Conservation (phyloP, 1,140 invertebrate genomes). For the Brachionus koreanus region DNA sequence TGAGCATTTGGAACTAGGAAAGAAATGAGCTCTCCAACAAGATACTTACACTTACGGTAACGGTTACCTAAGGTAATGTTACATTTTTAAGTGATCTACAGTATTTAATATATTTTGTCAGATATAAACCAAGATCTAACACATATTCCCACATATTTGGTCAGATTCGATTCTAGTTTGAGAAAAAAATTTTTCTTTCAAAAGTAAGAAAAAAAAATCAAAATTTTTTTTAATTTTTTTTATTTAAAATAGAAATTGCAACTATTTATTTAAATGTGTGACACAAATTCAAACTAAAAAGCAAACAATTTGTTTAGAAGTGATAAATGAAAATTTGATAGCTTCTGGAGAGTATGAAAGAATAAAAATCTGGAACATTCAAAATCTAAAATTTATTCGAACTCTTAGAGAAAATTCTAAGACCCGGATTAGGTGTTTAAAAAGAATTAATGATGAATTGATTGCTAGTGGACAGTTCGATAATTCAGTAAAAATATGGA, state of each 20-base stretch:
- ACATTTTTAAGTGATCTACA: no score
- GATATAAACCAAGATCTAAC: neutral
- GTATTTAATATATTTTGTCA: neutral
- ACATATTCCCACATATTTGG: neutral
- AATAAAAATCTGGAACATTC: neutral
- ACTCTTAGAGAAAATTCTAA: neutral
- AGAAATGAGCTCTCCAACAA: no score
- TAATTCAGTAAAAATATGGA: neutral
- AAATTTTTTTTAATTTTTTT: neutral
- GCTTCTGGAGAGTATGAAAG: neutral
- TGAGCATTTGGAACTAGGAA: no score
- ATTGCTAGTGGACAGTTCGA: neutral
- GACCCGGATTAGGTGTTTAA: neutral
- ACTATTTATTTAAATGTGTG: neutral
- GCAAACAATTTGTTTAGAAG: neutral
- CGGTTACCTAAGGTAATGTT: no score
- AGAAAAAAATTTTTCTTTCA: neutral
- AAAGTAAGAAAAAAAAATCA: neutral
- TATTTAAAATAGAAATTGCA: neutral
- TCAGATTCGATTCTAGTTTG: neutral
- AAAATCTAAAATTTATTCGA: neutral
- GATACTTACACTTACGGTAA: no score
- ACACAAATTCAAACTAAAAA: neutral
- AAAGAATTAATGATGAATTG: neutral
- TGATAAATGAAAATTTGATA: neutral